These are phyloP conservation scores for Nothocercus julius DNA, from an alignment of 2,113 vertebrate genomes.

Conservation along the genomic window DNA sequence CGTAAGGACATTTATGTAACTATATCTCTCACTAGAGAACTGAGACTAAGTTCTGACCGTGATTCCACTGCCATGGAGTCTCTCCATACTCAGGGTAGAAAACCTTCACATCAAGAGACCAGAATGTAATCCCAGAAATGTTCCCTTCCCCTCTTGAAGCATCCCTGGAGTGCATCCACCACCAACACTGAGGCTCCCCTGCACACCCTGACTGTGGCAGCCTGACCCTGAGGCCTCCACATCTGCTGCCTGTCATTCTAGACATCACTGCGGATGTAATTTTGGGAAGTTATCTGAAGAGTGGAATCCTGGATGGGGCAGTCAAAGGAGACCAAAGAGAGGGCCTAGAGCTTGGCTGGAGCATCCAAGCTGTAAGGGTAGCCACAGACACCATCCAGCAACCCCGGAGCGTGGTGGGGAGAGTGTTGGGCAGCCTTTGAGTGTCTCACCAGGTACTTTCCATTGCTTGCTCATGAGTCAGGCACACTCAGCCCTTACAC, in stretches of 20 bases:
- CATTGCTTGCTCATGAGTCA: not conserved
- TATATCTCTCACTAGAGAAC: not conserved
- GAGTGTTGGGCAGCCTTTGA: not conserved
- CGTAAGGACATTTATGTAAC: not conserved
- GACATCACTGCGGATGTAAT: not conserved
- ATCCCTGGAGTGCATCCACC: not conserved
- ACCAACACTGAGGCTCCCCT: not conserved
- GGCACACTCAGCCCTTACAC: not conserved
- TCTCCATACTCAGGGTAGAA: too few relatives aligned
- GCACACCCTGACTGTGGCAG: not conserved
- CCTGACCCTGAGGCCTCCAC: not conserved
- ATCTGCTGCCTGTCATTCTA: not conserved
- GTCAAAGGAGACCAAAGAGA: not conserved
- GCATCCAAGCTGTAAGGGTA: not conserved
- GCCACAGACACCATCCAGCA: not conserved
- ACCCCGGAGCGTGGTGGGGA: not conserved
- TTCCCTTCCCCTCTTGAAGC: not conserved
- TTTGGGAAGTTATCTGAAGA: not conserved
- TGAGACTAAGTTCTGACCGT: not conserved
- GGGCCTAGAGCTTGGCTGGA: not conserved
- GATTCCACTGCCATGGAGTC: not conserved
- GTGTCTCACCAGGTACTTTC: not conserved
- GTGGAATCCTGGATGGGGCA: not conserved
- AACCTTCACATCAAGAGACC: too few relatives aligned
- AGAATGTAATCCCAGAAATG: too few relatives aligned